Evolutionary conservation across 2,888 invertebrate species (phyloP), one percentile per base, ranked within the genome.

Genomic region (Hirudinaria manillensis): DNA sequence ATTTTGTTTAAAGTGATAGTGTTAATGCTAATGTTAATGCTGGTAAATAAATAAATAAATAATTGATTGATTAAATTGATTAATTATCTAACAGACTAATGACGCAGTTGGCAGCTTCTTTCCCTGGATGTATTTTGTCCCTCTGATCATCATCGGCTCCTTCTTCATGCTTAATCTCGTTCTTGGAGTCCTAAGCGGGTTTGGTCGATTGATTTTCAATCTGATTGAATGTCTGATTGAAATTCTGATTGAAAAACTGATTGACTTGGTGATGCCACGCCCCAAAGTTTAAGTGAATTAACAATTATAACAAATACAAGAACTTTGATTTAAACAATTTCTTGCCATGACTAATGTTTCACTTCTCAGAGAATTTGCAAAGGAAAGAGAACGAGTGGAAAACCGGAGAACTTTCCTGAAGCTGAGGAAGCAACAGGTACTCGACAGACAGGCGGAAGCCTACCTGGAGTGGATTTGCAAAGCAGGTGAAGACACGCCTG

Each of bases 141-240:
- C 99, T 89, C 93, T 99, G 87, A 99, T 99, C 89, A 95, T 99
- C 88, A 91, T 99, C 89, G 99, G 99, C 89, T 99, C 99, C 88
- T 99, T 99, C 91, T 99, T 99, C 90, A 99, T 99, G 99, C 94
- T 99, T 91, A 99, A 99, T 90, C 92, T 99, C 90, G 98, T 99
- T 90, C 96, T 99, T 89, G 99, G 99, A 92, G 99, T 99, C 86
- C 92, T 99, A 88, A 98, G 98, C 89, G 99, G 99, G 98, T 99
- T 89, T 82, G 84, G 83, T 32, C 27, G 21, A 27, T 66, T 21
- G 10, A 16, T 10, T 66, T 66, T 53, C 16, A 53, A 53, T n/a
- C n/a, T 38, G 38, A 38, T 27, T 24, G 27, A n/a, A 4, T 7
- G 3, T 10, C 61, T 27, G 27, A 27, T 27, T 27, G 29, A 24